phyloP scores from a whole-genome alignment of 2,797 vertebrate genomes.

The Falco berigora region DNA sequence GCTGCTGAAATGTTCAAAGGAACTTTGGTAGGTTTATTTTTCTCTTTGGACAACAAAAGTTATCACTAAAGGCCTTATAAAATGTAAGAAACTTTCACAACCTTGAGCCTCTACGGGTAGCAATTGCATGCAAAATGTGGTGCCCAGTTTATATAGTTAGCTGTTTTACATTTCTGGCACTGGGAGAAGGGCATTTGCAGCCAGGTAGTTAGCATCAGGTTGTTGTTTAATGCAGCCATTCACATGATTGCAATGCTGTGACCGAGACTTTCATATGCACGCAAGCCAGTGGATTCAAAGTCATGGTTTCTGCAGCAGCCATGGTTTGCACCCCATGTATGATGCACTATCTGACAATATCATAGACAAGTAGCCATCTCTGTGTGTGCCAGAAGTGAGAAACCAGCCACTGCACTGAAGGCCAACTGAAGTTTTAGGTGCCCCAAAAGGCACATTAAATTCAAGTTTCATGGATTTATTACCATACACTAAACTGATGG shows the following conservation, averaged over 20 bases:
- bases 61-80: neutral
- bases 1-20: constrained; percentile 37
- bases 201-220: neutral
- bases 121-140: neutral
- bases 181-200: neutral
- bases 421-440: neutral
- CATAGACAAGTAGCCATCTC: neutral
- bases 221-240: neutral
- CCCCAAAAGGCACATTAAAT: neutral
- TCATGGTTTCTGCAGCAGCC: neutral
- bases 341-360: neutral
- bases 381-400: neutral
- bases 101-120: neutral
- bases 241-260: neutral
- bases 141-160: neutral
- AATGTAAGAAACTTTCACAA: constrained; percentile 16
- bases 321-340: neutral
- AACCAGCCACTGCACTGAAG: neutral
- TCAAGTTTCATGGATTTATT: neutral
- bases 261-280: neutral
- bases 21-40: constrained; percentile 25
- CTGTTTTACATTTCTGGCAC: constrained; percentile 1
- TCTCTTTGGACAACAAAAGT: constrained; percentile 20
- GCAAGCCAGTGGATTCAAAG: neutral
- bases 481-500: neutral